A percentile compares a stretch with the other conserved stretches of the same genome.
phyloP scores from a whole-genome alignment of 1,140 invertebrate genomes.

The Lethocerus indicus region DNA sequence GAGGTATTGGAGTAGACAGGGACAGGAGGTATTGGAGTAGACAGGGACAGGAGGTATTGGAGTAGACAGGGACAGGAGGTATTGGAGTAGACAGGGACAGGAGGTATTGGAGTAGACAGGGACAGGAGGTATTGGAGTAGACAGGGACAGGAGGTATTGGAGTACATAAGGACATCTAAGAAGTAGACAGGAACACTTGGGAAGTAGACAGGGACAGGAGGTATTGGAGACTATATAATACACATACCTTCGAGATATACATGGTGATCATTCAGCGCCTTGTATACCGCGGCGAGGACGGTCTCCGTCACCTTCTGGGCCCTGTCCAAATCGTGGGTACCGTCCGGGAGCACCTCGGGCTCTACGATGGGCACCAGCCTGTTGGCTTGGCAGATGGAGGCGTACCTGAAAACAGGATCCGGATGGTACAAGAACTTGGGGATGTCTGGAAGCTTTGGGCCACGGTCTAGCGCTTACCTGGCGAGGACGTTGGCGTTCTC shows the following conservation, averaged over 20 bases:
- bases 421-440: neutral
- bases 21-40: too few species aligned
- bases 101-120: too few species aligned
- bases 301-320: slow-evolving; percentile 40
- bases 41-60: too few species aligned
- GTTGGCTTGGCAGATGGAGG: slow-evolving; percentile 12
- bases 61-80: too few species aligned
- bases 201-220: too few species aligned
- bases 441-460: slow-evolving; percentile 35
- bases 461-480: slow-evolving; percentile 50
- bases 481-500: slow-evolving; percentile 57
- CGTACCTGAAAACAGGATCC: slow-evolving; percentile 2
- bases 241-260: slow-evolving; percentile 54
- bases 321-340: slow-evolving; percentile 42
- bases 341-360: slow-evolving; percentile 48
- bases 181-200: too few species aligned
- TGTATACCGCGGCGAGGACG: slow-evolving; percentile 48
- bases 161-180: too few species aligned
- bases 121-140: too few species aligned
- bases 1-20: too few species aligned
- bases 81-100: too few species aligned
- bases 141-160: too few species aligned
- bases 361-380: slow-evolving; percentile 52
- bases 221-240: too few species aligned
- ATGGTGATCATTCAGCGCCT: slow-evolving; percentile 49